Base-by-base conservation (phyloP, 2,113 vertebrate genomes). In the Aspidoscelis tigris region DNA sequence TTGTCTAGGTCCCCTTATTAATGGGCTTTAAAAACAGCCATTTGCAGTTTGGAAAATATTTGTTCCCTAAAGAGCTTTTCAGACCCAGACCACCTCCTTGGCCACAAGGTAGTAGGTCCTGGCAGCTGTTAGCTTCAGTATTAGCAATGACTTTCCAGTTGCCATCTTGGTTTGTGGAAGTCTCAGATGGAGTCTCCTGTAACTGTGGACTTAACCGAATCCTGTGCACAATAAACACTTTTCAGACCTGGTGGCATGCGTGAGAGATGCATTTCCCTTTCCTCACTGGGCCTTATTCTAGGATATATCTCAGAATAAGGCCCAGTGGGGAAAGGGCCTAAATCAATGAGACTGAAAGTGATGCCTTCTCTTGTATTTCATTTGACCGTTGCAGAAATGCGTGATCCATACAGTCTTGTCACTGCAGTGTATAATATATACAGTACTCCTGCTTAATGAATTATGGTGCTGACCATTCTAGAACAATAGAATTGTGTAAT, bases 61-160 rank as follows among this genome's bases (percentile, higher is more conserved):
- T 9, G 2, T 50, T 9, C 47, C 8, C 47, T 9, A 50, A 50
- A 9, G 47, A 50, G 47, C 47, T 50, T 50, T 50, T 50, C 47
- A 50, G 47, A 50, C 47, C 5, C 47, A 50, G 47, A 9, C 47
- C 47, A 9, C 2, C 47, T 4, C 24, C 16, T 55, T 3, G 0
- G n/a, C 10, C 11, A 26, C 3, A 10, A 3, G 24, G 8, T 64
- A 21, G 58, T 12, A 76, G 12, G 2, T 9, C 12, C 22, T 26
- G 41, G 18, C 41, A 47, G 74, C 12, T 72, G 50, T 26, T 58
- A 12, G 18, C 43, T 66, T 47, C 33, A 75, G 24, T 12, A 39
- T 50, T 4, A 21, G 7, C 5, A 58, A 20, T 26, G 1, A 20
- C 0, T 0, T 43, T 44, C 33, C 64, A 53, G 3, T 41, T 1